Conservation (phyloP, 2,113 vertebrate species). For the Pelvicachromis taeniatus region DNA sequence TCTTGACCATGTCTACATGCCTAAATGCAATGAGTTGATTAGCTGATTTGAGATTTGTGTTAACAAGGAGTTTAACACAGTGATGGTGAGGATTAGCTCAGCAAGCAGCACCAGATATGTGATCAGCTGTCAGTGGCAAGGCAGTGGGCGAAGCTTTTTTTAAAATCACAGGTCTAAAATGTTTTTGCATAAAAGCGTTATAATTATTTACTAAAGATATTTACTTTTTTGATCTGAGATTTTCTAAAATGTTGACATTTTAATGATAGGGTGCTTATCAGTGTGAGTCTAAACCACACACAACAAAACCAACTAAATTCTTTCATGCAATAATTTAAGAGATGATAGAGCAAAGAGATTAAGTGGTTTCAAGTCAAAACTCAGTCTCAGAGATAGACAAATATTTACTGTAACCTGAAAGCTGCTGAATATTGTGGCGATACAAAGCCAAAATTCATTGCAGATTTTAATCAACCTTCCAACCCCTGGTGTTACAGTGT, state of each 20-base stretch:
- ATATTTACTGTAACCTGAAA: constrained; percentile 2
- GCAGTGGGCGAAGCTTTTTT: neutral
- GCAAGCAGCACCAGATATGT: neutral
- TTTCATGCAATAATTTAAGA: neutral
- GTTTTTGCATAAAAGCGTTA: neutral
- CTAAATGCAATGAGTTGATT: neutral
- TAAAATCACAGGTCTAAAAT: neutral
- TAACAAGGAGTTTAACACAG: neutral
- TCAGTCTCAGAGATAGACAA: neutral
- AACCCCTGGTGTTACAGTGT: constrained; percentile 9
- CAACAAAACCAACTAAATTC: neutral
- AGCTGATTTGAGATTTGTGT: neutral
- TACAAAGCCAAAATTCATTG: constrained; percentile 6
- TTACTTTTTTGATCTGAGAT: neutral
- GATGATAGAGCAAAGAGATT: constrained; percentile 18
- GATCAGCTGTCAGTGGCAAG: neutral
- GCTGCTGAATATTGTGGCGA: neutral
- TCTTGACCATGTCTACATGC: neutral
- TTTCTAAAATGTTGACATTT: neutral
- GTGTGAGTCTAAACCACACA: neutral
- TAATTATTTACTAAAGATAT: neutral
- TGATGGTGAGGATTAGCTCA: neutral
- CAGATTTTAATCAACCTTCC: constrained; percentile 43
- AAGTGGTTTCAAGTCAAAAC: constrained; percentile 27
- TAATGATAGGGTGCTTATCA: neutral